Base-by-base conservation (phyloP, 2,113 vertebrate genomes). In the Struthidea cinerea region DNA sequence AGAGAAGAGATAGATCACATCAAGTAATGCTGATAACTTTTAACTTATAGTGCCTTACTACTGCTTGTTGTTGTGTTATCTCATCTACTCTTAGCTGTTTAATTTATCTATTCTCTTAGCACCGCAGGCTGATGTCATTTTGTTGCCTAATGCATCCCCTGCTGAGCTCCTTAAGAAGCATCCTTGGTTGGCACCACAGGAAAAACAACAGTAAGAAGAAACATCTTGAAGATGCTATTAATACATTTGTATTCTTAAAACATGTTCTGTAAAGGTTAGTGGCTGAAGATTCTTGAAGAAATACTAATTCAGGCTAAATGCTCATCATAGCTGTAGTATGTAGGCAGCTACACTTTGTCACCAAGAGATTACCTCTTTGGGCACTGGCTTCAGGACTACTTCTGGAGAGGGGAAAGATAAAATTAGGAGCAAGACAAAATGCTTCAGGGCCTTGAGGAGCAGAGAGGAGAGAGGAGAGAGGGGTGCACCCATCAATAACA, bases 401-500 rank as follows among this genome's bases (percentile, higher is more conserved):
- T 49, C 61, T 50, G 33, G 27, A 46, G 22, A 47, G 26, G 15
- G 22, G 13, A 73, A 44, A 53, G 49, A 19, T 22, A 28, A 81
- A 87, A 57, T 8, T 23, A 70, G 14, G 19, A 39, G 20, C 18
- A 60, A 67, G 42, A 61, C 16, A 47, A 73, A 88, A 41, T 2
- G 3, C 42, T 53, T 41, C n/a, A n/a, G 64, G 21, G 5, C 47
- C 41, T 71, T 64, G 11, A 67, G 37, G 26, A 56, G 24, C 27
- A 1, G 39, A 9, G 39, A 11, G 39, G 39, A 39, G 50, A n/a
- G 35, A n/a, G 18, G 19, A 47, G 28, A 69, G 20, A 11, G 26
- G 46, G 14, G 3, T 16, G 18, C 3, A 1, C 32, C 20, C 28
- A 13, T 16, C 1, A 5, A 11, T 39, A 35, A 9, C 57, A 2